These are phyloP conservation scores for Taphrorychus bicolor DNA, from an alignment of 2,888 invertebrate species.

Conservation along the genomic window DNA sequence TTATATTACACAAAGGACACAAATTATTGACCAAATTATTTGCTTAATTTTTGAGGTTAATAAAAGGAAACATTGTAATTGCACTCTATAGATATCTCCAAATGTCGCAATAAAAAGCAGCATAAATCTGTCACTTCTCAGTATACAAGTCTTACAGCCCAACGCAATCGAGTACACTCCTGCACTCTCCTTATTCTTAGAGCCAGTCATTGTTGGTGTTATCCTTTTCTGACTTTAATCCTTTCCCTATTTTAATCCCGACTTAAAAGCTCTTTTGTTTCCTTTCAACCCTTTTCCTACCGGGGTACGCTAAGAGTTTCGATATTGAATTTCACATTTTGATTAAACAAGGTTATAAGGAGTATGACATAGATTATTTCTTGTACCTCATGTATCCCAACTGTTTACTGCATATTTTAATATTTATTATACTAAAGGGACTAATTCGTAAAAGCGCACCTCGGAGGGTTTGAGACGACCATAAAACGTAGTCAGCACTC, in stretches of 20 bases:
- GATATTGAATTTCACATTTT: conserved; percentile 27
- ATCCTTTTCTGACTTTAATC: conserved; percentile 44
- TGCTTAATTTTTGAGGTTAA: too few relatives aligned
- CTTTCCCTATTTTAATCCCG: conserved; percentile 40
- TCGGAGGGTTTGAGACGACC: background rate
- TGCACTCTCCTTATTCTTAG: conserved; percentile 44
- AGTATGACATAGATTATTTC: too few relatives aligned
- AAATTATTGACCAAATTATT: too few relatives aligned
- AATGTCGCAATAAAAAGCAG: too few relatives aligned
- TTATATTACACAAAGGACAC: too few relatives aligned
- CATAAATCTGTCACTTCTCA: too few relatives aligned
- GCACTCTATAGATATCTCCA: too few relatives aligned
- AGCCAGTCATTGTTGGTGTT: conserved; percentile 45
- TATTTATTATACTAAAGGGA: too few relatives aligned
- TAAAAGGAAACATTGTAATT: too few relatives aligned
- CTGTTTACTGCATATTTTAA: background rate
- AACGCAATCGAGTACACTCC: background rate
- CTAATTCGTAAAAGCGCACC: background rate
- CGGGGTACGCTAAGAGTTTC: conserved; percentile 6
- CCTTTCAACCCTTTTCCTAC: conserved; percentile 34
- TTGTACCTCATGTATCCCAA: too few relatives aligned
- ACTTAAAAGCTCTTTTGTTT: conserved; percentile 42
- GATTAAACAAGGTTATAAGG: conserved; percentile 25
- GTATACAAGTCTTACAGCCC: too few relatives aligned
- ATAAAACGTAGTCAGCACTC: conserved; percentile 20